Evolutionary conservation across 1,140 invertebrate species (phyloP).

Genomic region (Brachystomella parvula): DNA sequence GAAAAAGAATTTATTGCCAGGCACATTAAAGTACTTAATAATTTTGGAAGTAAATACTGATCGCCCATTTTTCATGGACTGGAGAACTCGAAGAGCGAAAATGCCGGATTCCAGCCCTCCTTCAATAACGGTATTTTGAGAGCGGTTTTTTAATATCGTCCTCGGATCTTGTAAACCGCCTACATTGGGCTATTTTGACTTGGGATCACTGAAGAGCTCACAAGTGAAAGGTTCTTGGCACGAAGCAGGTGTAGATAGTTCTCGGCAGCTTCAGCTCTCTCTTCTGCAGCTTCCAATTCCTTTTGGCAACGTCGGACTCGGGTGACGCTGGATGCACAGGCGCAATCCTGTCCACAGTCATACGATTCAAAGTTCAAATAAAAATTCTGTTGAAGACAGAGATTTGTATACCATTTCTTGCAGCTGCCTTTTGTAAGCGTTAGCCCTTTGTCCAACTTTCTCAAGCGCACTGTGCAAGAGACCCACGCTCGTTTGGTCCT

Average conservation of each 20-base stretch:
- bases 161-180: conserved; percentile 69
- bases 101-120: too few species aligned
- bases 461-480: conserved; percentile 76
- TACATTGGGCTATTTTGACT: conserved; percentile 66
- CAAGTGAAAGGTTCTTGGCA: conserved; percentile 91
- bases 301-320: conserved; percentile 94
- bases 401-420: conserved; percentile 67
- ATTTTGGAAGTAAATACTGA: too few species aligned
- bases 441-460: conserved; percentile 77
- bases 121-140: too few species aligned
- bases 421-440: conserved; percentile 90
- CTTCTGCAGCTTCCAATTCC: conserved; percentile 90
- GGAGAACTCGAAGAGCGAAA: too few species aligned
- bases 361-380: conserved; percentile 29
- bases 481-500: conserved; percentile 86
- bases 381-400: neutral
- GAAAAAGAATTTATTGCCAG: too few species aligned
- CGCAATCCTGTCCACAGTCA: conserved; percentile 69
- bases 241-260: conserved; percentile 73
- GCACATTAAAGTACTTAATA: too few species aligned
- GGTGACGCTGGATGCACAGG: conserved; percentile 85
- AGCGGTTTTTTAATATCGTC: too few species aligned
- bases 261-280: conserved; percentile 88
- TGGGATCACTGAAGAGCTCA: conserved; percentile 76
- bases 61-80: too few species aligned